Evolutionary conservation across 1,140 invertebrate species (phyloP), one percentile per base, ranked within the genome.

Genomic region (Galleria mellonella): DNA sequence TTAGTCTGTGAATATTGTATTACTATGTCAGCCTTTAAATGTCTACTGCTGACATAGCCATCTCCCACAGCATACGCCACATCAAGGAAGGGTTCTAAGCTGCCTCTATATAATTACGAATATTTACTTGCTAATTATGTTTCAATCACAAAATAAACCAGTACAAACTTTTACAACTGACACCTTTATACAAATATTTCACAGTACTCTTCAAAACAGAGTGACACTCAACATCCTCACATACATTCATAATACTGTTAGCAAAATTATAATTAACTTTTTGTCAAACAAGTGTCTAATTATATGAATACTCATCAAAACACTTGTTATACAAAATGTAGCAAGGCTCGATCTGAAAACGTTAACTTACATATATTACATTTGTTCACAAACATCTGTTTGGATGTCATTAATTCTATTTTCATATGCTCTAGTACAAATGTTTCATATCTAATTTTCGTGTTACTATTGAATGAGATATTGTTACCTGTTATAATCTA

Each of bases 161-260:
- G 17, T 23, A 6, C 17, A 23, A 23, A 23, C 17, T 2, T 23
- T 3, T 15, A 17, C 4, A 14, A 37, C 8, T 35, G 33, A 14
- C 35, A 37, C 35, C 35, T 37, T 15, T 37, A 17, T 17, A 17
- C 35, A 37, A 37, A n/a, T 37, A 23, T 37, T 10, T 37, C 35
- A 17, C 13, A 37, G 35, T 37, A 37, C 17, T 37, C 35, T 15
- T 23, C 14, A 9, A 36, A 36, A 47, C 35, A 37, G 15, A 47
- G 38, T 28, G 28, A 51, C 35, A 23, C 48, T 47, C 43, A 50
- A 45, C 53, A 44, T 52, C 50, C 48, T 52, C 46, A 49, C 52
- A 48, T 55, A 57, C 48, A 55, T 60, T 62, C 55, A 69, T 81
- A 81, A 77, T 75, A 81, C 76, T 81, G 73, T 69, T 75, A 59